Base-by-base conservation (phyloP, 2,113 vertebrate species). In the Centropus unirufus region DNA sequence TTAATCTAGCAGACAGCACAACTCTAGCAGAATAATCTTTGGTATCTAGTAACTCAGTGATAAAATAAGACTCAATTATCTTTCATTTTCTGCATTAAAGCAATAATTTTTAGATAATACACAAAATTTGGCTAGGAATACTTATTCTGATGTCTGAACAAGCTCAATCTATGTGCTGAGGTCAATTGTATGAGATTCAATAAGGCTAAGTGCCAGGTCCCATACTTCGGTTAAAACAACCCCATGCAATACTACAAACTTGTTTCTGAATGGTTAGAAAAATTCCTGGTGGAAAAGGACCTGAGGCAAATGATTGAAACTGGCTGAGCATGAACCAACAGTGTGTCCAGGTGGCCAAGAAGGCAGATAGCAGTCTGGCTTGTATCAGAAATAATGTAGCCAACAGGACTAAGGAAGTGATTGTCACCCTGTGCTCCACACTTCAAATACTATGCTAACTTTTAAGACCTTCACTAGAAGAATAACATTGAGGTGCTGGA, bases 361-460 rank as follows among this genome's bases (percentile, higher is more conserved):
- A 40, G 4, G 27, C 6, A 2, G 19, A 4, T 1, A 14, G 4
- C 5, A 62, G 46, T 40, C n/a, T 75, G 39, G 30, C 3, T 11
- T 40, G 8, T 40, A 27, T 64, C 8, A 66, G 39, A 24, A 61
- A 40, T 5, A 46, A 1, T 7, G 5, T 21, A 27, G 14, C 32
- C 62, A 79, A 17, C 29, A 64, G 39, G 34, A 27, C 1, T 0
- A 44, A 4, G 17, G 20, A 8, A 40, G 30, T 6, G 30, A 51
- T 66, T 1, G 5, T 47, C 3, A 7, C 19, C 9, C 9, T 32
- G 30, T 32, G 42, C 8, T 34, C 0, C 0, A 14, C 51, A 52
- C 51, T 27, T 52, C 14, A 27, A 27, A 52, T 27, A 18, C 13
- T 40, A 20, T 19, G 20, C 21, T 39, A 34, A 24, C 2, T 54